Evolutionary conservation across 2,888 invertebrate species (phyloP).

Genomic region (Lepidocyrtinus sp.): DNA sequence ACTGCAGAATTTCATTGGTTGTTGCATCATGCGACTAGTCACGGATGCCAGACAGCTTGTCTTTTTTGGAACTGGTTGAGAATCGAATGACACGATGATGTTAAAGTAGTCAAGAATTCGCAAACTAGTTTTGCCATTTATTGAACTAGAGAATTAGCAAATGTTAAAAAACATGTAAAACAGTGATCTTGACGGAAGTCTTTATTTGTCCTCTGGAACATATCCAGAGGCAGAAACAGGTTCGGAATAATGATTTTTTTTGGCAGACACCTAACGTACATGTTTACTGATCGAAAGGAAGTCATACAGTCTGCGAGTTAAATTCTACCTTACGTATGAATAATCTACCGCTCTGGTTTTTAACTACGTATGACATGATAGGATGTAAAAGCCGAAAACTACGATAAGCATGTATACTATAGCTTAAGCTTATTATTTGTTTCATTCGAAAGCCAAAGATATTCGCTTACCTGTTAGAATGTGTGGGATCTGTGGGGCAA

Average conservation of each 20-base stretch:
- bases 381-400: neutral
- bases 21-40: neutral
- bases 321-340: neutral
- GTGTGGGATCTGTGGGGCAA: constrained; percentile 61
- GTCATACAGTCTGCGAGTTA: neutral
- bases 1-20: neutral
- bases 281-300: neutral
- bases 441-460: neutral
- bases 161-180: neutral
- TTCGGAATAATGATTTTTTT: too few relatives aligned
- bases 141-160: neutral
- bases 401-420: neutral
- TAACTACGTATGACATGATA: neutral
- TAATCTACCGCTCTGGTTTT: neutral
- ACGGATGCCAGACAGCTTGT: constrained; percentile 34
- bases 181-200: constrained; percentile 34
- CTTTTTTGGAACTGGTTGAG: constrained; percentile 21
- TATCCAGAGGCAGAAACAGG: constrained; percentile 34
- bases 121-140: neutral
- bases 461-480: constrained; percentile 63
- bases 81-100: neutral
- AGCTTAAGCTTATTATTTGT: neutral
- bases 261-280: too few relatives aligned
- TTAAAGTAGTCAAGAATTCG: neutral
- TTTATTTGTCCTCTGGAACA: constrained; percentile 49